These are phyloP conservation scores for Osmerus eperlanus DNA, from an alignment of 2,113 vertebrate genomes.

Conservation along the genomic window DNA sequence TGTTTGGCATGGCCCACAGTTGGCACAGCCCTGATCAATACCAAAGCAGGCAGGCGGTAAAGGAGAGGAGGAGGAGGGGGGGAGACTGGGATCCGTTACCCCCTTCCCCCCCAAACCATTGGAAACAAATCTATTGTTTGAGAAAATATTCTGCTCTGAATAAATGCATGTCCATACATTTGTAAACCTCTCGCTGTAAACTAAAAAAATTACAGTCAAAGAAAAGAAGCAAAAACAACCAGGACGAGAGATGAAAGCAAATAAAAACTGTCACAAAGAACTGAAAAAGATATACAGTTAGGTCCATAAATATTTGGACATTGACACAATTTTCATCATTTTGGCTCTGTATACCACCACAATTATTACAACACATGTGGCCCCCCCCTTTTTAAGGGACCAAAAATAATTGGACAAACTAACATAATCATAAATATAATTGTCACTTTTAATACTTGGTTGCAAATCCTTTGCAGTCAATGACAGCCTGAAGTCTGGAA, in stretches of 20 bases:
- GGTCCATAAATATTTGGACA: too few relatives aligned
- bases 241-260: constrained; percentile 36
- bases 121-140: constrained; percentile 71
- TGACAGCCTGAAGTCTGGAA: too few relatives aligned
- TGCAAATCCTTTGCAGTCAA: too few relatives aligned
- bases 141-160: constrained; percentile 59
- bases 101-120: constrained; percentile 52
- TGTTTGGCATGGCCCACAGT: constrained; percentile 56
- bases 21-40: constrained; percentile 63
- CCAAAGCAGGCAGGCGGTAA: constrained; percentile 32
- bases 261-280: constrained; percentile 33
- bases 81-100: constrained; percentile 51
- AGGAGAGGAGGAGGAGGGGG: background rate
- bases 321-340: too few relatives aligned
- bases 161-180: constrained; percentile 35
- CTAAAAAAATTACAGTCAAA: constrained; percentile 52
- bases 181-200: constrained; percentile 43
- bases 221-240: constrained; percentile 51
- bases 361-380: too few relatives aligned
- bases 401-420: too few relatives aligned
- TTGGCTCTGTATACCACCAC: too few relatives aligned
- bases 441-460: too few relatives aligned
- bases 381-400: too few relatives aligned
- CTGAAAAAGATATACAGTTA: constrained; percentile 18
- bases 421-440: too few relatives aligned